phyloP scores from a whole-genome alignment of 2,113 vertebrate species.

The Nettapus auritus region DNA sequence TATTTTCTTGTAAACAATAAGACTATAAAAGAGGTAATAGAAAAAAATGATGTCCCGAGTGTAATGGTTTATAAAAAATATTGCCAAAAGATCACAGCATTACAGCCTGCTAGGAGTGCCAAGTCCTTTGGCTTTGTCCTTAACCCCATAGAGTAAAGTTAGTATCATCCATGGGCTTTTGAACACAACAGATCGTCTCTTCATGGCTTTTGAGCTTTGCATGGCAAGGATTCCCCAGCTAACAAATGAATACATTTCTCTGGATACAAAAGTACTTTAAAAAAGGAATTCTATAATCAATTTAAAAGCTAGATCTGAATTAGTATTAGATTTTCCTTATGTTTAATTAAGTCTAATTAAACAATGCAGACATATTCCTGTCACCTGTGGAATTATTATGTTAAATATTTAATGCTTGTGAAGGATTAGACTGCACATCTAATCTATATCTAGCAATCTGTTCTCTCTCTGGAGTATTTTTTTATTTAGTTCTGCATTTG shows the following conservation, averaged over 20 bases:
- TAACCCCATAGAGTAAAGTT: not conserved
- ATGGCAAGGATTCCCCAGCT: not conserved
- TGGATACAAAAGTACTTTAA: not conserved
- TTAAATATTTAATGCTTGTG: conserved; percentile 83
- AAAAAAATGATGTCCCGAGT: conserved; percentile 43
- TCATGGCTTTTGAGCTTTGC: not conserved
- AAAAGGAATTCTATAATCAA: conserved; percentile 61
- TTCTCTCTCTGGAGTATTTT: conserved; percentile 75
- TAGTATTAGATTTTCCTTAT: conserved; percentile 74
- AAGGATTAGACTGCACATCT: conserved; percentile 77
- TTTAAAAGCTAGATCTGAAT: conserved; percentile 70
- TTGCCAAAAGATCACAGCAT: not conserved
- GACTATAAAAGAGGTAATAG: conserved; percentile 66
- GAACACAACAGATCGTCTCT: conserved; percentile 24
- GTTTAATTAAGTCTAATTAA: conserved; percentile 84
- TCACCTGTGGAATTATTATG: conserved; percentile 77
- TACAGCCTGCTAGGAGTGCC: not conserved
- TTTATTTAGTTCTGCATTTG: conserved; percentile 71
- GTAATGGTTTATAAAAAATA: conserved; percentile 61
- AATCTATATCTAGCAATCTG: conserved; percentile 81
- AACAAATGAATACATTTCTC: not conserved
- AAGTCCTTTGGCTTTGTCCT: conserved; percentile 63
- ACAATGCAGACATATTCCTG: conserved; percentile 77
- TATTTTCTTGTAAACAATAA: conserved; percentile 72
- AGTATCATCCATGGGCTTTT: not conserved